Conservation (phyloP, 2,797 vertebrate genomes). For the Botia kubotai region DNA sequence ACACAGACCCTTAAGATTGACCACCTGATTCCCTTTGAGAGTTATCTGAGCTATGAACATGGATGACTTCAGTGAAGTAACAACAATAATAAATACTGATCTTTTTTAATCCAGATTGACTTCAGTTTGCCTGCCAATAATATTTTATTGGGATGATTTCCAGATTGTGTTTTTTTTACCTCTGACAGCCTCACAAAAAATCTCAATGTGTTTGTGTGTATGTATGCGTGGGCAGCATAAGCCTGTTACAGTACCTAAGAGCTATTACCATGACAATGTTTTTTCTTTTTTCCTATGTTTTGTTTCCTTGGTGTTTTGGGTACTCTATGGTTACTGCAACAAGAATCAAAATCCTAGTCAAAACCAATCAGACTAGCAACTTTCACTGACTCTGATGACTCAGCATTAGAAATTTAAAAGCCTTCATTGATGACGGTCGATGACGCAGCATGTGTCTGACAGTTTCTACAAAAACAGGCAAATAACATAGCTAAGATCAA, state of each 20-base stretch:
- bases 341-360: background rate
- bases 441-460: background rate
- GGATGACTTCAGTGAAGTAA: slow-evolving; percentile 49
- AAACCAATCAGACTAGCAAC: too few relatives aligned
- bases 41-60: slow-evolving; percentile 43
- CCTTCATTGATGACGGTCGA: background rate
- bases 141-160: slow-evolving; percentile 49
- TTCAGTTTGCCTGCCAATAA: slow-evolving; percentile 40
- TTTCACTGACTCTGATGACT: too few relatives aligned
- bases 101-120: slow-evolving; percentile 33
- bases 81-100: slow-evolving; percentile 42
- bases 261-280: slow-evolving; percentile 74
- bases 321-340: background rate
- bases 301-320: slow-evolving; percentile 55
- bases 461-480: background rate
- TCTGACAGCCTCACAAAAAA: slow-evolving; percentile 68
- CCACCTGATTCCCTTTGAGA: slow-evolving; percentile 1
- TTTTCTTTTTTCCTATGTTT: slow-evolving; percentile 64
- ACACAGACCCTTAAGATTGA: slow-evolving; percentile 11
- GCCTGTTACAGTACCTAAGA: slow-evolving; percentile 64
- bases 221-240: slow-evolving; percentile 60
- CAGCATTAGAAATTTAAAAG: too few relatives aligned
- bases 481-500: background rate
- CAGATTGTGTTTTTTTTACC: slow-evolving; percentile 54
- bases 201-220: slow-evolving; percentile 64